A percentile compares a stretch with the other conserved stretches of the same genome.
These are phyloP conservation scores for Chloromyia formosa DNA, from an alignment of 2,888 invertebrate genomes.

Conservation along the genomic window DNA sequence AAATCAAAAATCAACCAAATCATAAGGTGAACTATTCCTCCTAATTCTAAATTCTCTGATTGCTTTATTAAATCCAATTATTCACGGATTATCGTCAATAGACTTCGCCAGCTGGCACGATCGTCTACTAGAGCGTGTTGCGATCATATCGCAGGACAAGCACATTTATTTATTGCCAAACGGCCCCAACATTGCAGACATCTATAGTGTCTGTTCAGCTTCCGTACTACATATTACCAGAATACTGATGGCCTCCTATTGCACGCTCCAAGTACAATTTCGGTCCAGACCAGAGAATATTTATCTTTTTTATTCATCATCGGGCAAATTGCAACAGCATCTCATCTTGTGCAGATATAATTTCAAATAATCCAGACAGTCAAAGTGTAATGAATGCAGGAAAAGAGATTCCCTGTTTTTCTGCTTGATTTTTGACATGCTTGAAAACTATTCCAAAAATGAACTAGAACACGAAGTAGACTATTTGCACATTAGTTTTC, in stretches of 20 bases:
- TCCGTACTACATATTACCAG: slow-evolving; percentile 5
- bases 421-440: no score
- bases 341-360: background rate
- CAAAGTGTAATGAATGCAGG: slow-evolving; percentile 10
- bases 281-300: background rate
- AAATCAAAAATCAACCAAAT: slow-evolving; percentile 2
- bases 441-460: slow-evolving; percentile 34
- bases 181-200: slow-evolving; percentile 10
- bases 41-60: slow-evolving; percentile 47
- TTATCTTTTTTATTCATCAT: background rate
- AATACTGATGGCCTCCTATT: background rate
- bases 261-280: slow-evolving; percentile 8
- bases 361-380: slow-evolving; percentile 30
- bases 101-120: slow-evolving; percentile 47
- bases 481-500: slow-evolving; percentile 43
- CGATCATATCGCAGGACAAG: slow-evolving; percentile 40
- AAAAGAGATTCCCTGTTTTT: background rate
- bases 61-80: slow-evolving; percentile 51
- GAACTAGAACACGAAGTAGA: background rate
- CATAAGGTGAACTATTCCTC: background rate
- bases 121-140: slow-evolving; percentile 19
- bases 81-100: slow-evolving; percentile 49
- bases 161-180: slow-evolving; percentile 44
- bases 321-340: background rate
- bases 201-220: slow-evolving; percentile 38